These are phyloP conservation scores for Leucopsar rothschildi DNA, from an alignment of 2,113 vertebrate genomes.

Conservation along the genomic window DNA sequence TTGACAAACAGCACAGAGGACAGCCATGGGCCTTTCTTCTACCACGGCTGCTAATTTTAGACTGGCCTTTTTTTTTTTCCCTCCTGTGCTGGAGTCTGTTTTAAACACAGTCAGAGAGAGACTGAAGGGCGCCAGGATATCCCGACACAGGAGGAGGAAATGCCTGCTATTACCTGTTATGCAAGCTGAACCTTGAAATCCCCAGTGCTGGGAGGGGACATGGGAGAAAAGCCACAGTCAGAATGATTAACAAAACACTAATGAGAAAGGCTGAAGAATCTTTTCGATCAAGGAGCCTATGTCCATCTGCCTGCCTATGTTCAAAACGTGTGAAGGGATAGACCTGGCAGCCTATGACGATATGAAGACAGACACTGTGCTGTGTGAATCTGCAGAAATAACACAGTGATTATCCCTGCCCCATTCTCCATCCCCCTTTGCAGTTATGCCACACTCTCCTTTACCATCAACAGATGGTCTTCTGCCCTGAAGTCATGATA, in stretches of 20 bases:
- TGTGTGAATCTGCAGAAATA: neutral
- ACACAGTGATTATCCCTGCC: neutral
- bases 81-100: conserved; percentile 75
- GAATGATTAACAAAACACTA: conserved; percentile 30
- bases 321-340: neutral
- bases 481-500: neutral
- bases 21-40: conserved; percentile 67
- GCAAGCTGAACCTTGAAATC: conserved; percentile 84
- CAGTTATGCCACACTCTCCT: neutral
- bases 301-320: neutral
- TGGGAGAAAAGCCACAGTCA: conserved; percentile 26
- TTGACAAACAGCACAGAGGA: conserved; percentile 72
- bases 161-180: conserved; percentile 99
- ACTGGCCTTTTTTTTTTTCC: conserved; percentile 21
- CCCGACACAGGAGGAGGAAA: conserved; percentile 98
- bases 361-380: neutral
- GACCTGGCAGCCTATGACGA: neutral
- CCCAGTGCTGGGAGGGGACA: conserved; percentile 58
- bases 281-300: neutral
- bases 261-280: neutral
- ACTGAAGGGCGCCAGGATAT: conserved; percentile 99
- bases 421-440: neutral
- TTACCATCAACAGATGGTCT: neutral
- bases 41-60: conserved; percentile 85
- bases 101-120: conserved; percentile 86